These are phyloP conservation scores for Caenorhabditis becei DNA, from an alignment of 2,888 invertebrate species.

Conservation along the genomic window DNA sequence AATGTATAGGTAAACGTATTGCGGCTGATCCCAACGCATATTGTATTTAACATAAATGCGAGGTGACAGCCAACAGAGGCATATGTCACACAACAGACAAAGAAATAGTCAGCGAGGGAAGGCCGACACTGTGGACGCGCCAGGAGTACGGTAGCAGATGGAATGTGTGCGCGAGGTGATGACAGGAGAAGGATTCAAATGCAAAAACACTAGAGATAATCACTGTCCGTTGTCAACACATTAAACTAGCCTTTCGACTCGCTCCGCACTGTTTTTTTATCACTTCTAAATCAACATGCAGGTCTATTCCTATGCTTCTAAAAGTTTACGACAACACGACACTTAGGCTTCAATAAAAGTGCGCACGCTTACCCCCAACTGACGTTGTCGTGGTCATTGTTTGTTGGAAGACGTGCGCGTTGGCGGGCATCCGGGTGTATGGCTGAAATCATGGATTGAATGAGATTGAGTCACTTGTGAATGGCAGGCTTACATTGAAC, in stretches of 20 bases:
- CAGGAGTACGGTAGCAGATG: constrained; percentile 41
- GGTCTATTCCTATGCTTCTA: not conserved
- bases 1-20: constrained; percentile 58
- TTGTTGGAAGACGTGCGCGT: constrained; percentile 67
- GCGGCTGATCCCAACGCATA: constrained; percentile 60
- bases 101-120: constrained; percentile 55
- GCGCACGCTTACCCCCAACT: constrained; percentile 67
- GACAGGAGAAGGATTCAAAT: constrained; percentile 21
- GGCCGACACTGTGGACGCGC: constrained; percentile 37
- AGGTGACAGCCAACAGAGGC: constrained; percentile 64
- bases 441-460: constrained; percentile 62
- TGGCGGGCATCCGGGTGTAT: constrained; percentile 71
- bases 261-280: constrained; percentile 28
- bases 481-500: constrained; percentile 70
- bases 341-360: not conserved
- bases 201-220: constrained; percentile 25
- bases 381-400: constrained; percentile 71
- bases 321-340: constrained; percentile 11
- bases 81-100: constrained; percentile 67
- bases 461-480: not conserved
- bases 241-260: constrained; percentile 23
- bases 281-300: constrained; percentile 37
- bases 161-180: constrained; percentile 32
- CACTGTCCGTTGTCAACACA: constrained; percentile 49
- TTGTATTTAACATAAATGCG: constrained; percentile 63